Percentiles rank a stretch among this genome's conserved stretches.
Evolutionary conservation across 2,113 vertebrate genomes (phyloP).

Genomic region (Uropsilus gracilis): DNA sequence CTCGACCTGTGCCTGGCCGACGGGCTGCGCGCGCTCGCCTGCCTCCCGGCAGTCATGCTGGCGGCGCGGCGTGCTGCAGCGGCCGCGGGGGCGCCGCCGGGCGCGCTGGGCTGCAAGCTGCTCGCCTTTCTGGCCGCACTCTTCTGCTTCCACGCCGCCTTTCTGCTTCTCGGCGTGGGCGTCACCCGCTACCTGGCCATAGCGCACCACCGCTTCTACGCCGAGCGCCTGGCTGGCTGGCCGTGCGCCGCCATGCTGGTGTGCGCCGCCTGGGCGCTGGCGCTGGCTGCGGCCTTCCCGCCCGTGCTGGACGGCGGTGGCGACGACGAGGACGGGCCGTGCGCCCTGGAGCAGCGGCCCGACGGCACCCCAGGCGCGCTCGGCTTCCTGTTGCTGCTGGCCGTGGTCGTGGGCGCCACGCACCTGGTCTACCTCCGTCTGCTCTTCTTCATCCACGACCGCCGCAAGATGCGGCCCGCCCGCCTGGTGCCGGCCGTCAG

Average conservation of each 20-base stretch:
- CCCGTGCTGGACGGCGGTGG: constrained; percentile 96
- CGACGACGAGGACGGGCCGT: constrained; percentile 95
- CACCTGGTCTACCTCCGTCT: constrained; percentile 96
- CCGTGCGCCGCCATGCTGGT: constrained; percentile 93
- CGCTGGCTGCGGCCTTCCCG: constrained; percentile 96
- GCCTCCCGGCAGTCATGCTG: constrained; percentile 96
- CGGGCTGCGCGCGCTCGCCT: constrained; percentile 93
- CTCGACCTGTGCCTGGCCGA: constrained; percentile 96
- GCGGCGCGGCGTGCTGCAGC: constrained; percentile 91
- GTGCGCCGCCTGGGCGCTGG: constrained; percentile 96
- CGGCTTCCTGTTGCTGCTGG: constrained; percentile 96
- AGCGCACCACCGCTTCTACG: constrained; percentile 97
- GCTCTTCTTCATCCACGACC: constrained; percentile 96
- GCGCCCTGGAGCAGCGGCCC: constrained; percentile 96
- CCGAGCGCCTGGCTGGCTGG: constrained; percentile 95
- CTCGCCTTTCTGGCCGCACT: constrained; percentile 95
- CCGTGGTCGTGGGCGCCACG: constrained; percentile 93
- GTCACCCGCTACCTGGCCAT: constrained; percentile 98
- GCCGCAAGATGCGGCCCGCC: constrained; percentile 98
- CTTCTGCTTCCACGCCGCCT: constrained; percentile 97
- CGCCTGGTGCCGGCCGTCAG: constrained; percentile 97
- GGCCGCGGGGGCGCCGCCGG: constrained; percentile 85
- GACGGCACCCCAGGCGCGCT: constrained; percentile 96
- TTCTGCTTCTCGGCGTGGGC: constrained; percentile 96
- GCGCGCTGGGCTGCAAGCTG: constrained; percentile 93